Conservation (phyloP, 2,113 vertebrate species). For the Thymallus thymallus region DNA sequence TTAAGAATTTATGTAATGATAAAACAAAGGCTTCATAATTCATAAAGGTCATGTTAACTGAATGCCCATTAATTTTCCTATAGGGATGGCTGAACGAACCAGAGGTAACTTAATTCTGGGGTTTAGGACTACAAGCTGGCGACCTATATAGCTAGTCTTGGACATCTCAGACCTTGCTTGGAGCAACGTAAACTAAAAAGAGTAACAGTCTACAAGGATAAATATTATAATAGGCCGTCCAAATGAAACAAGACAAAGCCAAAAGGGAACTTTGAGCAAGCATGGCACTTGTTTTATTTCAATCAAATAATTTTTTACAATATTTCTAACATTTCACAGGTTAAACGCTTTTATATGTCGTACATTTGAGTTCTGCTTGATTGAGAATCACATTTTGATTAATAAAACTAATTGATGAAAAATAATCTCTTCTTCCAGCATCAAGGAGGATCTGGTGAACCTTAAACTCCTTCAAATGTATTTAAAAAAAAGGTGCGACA, state of each 20-base stretch:
- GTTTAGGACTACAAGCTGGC: too few relatives aligned
- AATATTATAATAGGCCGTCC: neutral
- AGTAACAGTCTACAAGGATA: neutral
- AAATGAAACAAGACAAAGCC: neutral
- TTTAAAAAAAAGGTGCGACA: neutral
- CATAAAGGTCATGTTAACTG: too few relatives aligned
- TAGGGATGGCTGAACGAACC: too few relatives aligned
- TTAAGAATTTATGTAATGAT: too few relatives aligned
- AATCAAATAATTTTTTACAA: constrained; percentile 59
- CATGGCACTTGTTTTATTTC: constrained; percentile 75
- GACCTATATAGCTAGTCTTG: too few relatives aligned
- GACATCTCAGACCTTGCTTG: too few relatives aligned
- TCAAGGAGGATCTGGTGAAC: constrained; percentile 19
- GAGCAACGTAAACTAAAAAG: too few relatives aligned
- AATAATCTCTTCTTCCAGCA: constrained; percentile 28
- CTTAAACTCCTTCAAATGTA: too few relatives aligned
- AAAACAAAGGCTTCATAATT: too few relatives aligned
- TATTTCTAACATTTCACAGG: constrained; percentile 38
- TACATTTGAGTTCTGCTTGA: constrained; percentile 32
- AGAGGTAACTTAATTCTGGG: too few relatives aligned
- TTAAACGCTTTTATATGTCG: constrained; percentile 7
- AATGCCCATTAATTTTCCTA: too few relatives aligned
- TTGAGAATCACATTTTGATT: constrained; percentile 50
- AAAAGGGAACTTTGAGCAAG: neutral
- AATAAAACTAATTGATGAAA: constrained; percentile 33